Evolutionary conservation across 2,113 vertebrate species (phyloP).

Genomic region (Tamias sibiricus): DNA sequence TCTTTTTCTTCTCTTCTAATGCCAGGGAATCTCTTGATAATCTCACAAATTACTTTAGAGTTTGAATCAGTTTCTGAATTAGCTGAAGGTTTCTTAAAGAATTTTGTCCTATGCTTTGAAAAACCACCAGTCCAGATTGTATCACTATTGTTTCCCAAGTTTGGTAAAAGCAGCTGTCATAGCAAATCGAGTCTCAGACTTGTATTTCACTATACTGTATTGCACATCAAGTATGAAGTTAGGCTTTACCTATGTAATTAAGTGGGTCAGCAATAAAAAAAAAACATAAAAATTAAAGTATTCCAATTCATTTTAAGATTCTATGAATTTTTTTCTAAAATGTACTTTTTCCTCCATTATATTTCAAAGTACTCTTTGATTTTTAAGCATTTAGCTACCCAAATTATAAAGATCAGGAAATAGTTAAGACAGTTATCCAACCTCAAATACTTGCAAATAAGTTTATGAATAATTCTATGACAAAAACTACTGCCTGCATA

Average conservation of each 20-base stretch:
- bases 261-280: neutral
- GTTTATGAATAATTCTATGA: neutral
- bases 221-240: neutral
- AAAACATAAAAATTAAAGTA: neutral
- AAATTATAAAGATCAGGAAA: neutral
- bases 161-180: neutral
- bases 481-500: neutral
- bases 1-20: neutral
- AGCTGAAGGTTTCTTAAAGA: neutral
- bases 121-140: neutral
- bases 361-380: neutral
- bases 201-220: neutral
- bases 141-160: neutral
- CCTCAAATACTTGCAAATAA: constrained; percentile 41
- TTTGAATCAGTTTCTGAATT: neutral
- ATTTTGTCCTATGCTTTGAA: neutral
- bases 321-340: neutral
- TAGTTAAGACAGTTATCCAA: neutral
- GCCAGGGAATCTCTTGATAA: neutral
- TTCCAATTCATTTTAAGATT: neutral
- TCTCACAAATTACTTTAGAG: neutral
- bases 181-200: neutral
- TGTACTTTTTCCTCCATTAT: neutral
- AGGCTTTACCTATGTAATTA: neutral
- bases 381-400: constrained; percentile 29